phyloP scores from a whole-genome alignment of 1,140 invertebrate genomes.

The Pteromalus puparum region DNA sequence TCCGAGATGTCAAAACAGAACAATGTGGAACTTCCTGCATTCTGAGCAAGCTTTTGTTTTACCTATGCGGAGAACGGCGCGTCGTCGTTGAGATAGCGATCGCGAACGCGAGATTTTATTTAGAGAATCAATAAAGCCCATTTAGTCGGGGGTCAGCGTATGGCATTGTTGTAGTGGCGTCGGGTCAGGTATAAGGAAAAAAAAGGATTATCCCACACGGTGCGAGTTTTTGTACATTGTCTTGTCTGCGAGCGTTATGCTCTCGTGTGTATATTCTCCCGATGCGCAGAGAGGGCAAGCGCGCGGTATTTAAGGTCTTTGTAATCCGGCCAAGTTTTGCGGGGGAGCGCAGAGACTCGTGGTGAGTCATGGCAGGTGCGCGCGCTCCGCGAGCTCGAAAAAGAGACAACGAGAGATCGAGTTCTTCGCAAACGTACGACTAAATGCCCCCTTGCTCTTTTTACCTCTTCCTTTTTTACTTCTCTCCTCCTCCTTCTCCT shows the following conservation, averaged over 20 bases:
- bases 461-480: constrained; percentile 42
- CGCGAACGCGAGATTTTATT: neutral
- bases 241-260: constrained; percentile 29
- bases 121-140: neutral
- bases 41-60: neutral
- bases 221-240: neutral
- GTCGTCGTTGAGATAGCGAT: neutral
- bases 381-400: constrained; percentile 49
- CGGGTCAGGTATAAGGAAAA: neutral
- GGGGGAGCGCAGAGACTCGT: constrained; percentile 66
- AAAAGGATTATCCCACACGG: neutral
- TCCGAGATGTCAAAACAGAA: constrained; percentile 2
- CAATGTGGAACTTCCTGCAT: neutral
- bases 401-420: constrained; percentile 55
- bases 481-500: neutral
- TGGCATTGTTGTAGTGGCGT: neutral
- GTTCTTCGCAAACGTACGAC: constrained; percentile 47
- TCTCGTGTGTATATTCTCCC: constrained; percentile 45
- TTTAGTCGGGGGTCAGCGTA: neutral
- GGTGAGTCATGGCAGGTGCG: constrained; percentile 72
- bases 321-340: constrained; percentile 69
- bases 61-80: no score
- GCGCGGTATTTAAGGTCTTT: constrained; percentile 70
- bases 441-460: constrained; percentile 54
- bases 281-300: constrained; percentile 56